Conservation (phyloP, 1,140 invertebrate species). For the Drosophila bipectinata region DNA sequence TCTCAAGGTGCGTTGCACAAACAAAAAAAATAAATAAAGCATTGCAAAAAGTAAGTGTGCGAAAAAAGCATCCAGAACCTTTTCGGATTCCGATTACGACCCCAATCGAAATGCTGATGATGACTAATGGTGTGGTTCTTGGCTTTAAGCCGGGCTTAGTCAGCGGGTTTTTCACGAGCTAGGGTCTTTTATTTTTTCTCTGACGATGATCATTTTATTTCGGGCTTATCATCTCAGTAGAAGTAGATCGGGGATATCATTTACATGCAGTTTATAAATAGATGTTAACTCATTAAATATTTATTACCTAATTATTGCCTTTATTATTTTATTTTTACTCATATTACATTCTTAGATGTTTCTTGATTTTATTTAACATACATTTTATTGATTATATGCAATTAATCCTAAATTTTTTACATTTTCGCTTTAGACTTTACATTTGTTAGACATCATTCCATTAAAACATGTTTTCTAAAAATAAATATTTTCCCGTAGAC, state of each 20-base stretch:
- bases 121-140: conserved; percentile 71
- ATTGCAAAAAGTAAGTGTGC: conserved; percentile 5
- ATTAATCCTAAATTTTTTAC: not conserved
- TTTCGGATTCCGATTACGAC: conserved; percentile 44
- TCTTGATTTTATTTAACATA: not conserved
- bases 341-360: not conserved
- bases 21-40: conserved; percentile 29
- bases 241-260: not conserved
- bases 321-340: not conserved
- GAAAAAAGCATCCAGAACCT: conserved; percentile 31
- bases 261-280: too few relatives aligned
- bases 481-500: not conserved
- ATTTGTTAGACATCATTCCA: not conserved
- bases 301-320: not conserved
- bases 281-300: not conserved
- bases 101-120: conserved; percentile 61
- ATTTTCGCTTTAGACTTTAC: not conserved
- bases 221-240: conserved; percentile 11
- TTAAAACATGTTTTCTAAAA: not conserved
- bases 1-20: conserved; percentile 67
- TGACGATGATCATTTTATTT: conserved; percentile 31
- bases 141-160: conserved; percentile 50
- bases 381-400: not conserved
- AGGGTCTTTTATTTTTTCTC: conserved; percentile 28
- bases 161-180: conserved; percentile 59